phyloP scores from a whole-genome alignment of 2,113 vertebrate genomes.

The Ammodytes marinus region DNA sequence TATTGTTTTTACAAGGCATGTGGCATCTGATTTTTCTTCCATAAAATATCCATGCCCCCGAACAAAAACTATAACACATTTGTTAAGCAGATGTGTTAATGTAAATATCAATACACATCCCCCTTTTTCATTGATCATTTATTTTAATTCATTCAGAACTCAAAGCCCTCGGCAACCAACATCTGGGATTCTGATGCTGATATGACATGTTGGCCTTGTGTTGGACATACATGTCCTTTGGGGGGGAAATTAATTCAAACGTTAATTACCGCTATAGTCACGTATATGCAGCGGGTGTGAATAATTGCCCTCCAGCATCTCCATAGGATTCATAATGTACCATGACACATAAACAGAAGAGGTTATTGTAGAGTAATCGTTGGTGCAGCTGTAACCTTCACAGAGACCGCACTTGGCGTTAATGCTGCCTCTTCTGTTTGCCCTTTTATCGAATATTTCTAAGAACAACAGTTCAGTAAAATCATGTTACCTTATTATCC shows the following conservation, averaged over 20 bases:
- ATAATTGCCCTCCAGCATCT: conserved; percentile 19
- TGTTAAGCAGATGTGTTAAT: not conserved
- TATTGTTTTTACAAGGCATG: not conserved
- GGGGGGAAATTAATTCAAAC: not conserved
- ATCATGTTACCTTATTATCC: not conserved
- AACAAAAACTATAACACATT: not conserved
- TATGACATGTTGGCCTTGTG: not conserved
- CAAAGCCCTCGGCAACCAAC: not conserved
- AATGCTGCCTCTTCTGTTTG: conserved; percentile 32
- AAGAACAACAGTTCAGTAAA: conserved; percentile 24
- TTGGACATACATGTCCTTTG: not conserved
- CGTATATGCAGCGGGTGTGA: conserved; percentile 2
- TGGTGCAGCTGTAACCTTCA: conserved; percentile 35
- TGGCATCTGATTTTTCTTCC: not conserved
- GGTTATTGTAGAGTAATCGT: conserved; percentile 43
- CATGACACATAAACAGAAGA: conserved; percentile 8
- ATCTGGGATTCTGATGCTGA: not conserved
- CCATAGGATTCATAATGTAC: conserved; percentile 14
- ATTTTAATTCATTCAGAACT: not conserved
- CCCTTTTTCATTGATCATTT: not conserved
- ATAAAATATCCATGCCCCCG: not conserved
- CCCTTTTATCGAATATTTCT: conserved; percentile 29
- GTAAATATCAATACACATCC: not conserved
- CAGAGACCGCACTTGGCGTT: not conserved
- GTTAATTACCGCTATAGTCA: not conserved